Evolutionary conservation across 2,888 invertebrate genomes (phyloP).

Genomic region (Dorcus parallelipipedus): DNA sequence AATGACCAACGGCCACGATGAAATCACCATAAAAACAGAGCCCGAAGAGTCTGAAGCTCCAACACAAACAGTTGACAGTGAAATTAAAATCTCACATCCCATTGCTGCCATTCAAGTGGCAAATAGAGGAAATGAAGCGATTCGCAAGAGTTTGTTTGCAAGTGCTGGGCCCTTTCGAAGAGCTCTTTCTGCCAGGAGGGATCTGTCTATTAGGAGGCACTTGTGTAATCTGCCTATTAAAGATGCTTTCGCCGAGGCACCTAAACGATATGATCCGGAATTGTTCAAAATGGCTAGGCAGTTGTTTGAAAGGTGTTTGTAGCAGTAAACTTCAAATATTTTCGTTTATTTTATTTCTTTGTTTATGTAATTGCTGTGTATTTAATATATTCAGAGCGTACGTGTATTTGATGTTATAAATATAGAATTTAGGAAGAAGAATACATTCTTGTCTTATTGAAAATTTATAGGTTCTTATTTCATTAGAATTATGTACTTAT

Average conservation of each 20-base stretch:
- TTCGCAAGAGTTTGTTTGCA: conserved; percentile 61
- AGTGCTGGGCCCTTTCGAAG: conserved; percentile 72
- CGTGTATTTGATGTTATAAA: background rate
- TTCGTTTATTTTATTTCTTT: background rate
- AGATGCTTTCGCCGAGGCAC: conserved; percentile 50
- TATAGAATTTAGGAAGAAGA: background rate
- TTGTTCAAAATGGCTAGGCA: conserved; percentile 43
- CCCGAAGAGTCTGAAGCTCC: conserved; percentile 23
- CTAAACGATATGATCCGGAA: conserved; percentile 45
- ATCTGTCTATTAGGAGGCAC: conserved; percentile 69
- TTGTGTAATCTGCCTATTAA: conserved; percentile 66
- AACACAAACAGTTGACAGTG: background rate
- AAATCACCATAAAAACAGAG: conserved; percentile 30
- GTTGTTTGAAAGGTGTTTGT: conserved; percentile 44
- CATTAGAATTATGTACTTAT: too few species aligned
- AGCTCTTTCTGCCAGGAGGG: conserved; percentile 76
- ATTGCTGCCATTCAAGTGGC: conserved; percentile 63
- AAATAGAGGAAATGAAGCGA: conserved; percentile 57
- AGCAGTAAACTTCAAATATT: conserved; percentile 10
- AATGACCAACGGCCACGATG: conserved; percentile 14
- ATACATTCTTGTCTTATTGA: too few species aligned
- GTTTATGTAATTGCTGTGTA: background rate
- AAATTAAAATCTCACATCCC: conserved; percentile 47
- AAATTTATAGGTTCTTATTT: too few species aligned
- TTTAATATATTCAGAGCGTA: background rate